Evolutionary conservation across 2,113 vertebrate species (phyloP).

Genomic region (Sceloporus undulatus): DNA sequence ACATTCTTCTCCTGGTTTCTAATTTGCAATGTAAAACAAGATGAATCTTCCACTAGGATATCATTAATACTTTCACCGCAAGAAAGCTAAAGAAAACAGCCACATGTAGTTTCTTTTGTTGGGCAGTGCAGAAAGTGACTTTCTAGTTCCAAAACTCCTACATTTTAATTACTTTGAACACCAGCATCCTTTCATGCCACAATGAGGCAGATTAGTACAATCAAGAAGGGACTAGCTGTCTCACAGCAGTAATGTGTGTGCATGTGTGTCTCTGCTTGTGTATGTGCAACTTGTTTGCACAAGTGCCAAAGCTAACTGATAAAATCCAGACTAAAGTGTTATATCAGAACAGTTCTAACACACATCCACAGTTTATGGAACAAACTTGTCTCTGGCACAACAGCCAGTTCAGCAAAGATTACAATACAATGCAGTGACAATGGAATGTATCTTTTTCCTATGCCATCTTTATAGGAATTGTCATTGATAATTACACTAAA

Average conservation of each 20-base stretch:
- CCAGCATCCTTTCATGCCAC: not conserved
- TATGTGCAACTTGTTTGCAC: not conserved
- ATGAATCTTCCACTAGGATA: not conserved
- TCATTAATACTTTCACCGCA: not conserved
- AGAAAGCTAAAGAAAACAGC: not conserved
- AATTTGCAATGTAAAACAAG: constrained; percentile 3
- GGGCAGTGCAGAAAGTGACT: not conserved
- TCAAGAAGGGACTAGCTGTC: not conserved
- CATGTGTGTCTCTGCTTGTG: not conserved
- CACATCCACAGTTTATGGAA: not conserved
- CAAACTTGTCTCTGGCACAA: not conserved
- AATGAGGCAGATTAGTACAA: constrained; percentile 14
- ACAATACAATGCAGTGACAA: not conserved
- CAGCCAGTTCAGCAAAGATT: not conserved
- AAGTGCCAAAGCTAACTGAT: not conserved
- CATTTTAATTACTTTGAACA: not conserved
- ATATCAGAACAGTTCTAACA: not conserved
- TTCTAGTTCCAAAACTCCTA: not conserved
- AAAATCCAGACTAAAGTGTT: not conserved
- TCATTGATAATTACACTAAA: not conserved
- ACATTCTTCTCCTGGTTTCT: not conserved
- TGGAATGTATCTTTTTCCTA: not conserved
- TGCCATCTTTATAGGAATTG: constrained; percentile 1
- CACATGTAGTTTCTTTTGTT: not conserved
- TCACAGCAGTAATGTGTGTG: not conserved